Evolutionary conservation across 2,888 invertebrate genomes (phyloP), one percentile per base, ranked within the genome.

Genomic region (Tortricodes alternella): DNA sequence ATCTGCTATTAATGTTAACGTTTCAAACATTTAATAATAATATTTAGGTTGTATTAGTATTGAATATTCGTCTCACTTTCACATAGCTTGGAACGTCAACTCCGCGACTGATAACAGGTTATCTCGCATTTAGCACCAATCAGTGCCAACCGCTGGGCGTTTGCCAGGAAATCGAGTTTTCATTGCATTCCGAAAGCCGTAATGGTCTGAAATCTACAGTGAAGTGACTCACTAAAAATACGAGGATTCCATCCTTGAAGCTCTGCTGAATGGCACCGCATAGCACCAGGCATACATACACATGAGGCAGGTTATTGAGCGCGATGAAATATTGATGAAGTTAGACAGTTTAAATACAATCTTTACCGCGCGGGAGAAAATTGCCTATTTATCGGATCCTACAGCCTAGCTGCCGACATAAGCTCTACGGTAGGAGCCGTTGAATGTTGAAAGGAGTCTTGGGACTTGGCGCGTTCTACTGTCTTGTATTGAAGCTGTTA

Each of bases 251-350:
- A 35, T 16, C 8, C 29, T 9, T 7, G 19, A 39, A 21, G 13
- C 19, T 9, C 15, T 18, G 16, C 15, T n/a, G 8, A 38, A 19
- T 3, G 18, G 18, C n/a, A 38, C 34, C 13, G 9, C 46, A 15
- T 9, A 34, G 21, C 34, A 32, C 46, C 19, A 34, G 46, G 49
- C 41, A 34, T 41, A 24, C 41, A 41, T 51, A 62, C 68, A 64
- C 66, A 68, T 68, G 66, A 65, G 60, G 62, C 66, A 67, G 72
- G 66, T 74, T 78, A 77, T 79, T 78, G 78, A 71, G 66, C 69
- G 57, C 63, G 71, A 80, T 83, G 76, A 79, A 81, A 80, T 77
- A 82, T 81, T 80, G 78, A 81, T 82, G 80, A 80, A 74, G 73
- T 65, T 63, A 59, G 61, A 55, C 52, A 41, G 56, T 59, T 64